phyloP scores from a whole-genome alignment of 35 echinoderm and acorn worm genomes.

The Holothuria glaberrima region DNA sequence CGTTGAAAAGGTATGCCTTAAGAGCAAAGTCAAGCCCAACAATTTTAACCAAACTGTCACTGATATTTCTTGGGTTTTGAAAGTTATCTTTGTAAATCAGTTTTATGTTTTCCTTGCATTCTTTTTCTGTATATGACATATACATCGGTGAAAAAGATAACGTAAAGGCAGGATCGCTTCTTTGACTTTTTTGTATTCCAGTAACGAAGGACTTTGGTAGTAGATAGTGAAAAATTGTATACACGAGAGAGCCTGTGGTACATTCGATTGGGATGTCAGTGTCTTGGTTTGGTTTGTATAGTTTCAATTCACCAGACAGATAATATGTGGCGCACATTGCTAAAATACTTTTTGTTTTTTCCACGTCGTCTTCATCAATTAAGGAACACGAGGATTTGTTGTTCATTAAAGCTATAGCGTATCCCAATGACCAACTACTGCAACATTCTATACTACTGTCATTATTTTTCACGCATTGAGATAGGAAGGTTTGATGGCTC shows the following conservation, averaged over 20 bases:
- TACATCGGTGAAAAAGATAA: not conserved
- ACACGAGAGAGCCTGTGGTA: constrained; percentile 33
- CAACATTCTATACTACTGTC: constrained; percentile 31
- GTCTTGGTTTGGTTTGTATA: not conserved
- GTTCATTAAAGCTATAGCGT: constrained; percentile 73
- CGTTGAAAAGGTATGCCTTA: constrained; percentile 64
- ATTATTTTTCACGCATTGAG: not conserved
- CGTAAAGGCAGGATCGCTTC: not conserved
- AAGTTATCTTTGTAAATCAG: constrained; percentile 66
- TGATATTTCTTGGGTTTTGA: not conserved
- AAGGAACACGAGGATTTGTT: constrained; percentile 74
- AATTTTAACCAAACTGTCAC: constrained; percentile 6
- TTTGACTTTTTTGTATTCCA: not conserved
- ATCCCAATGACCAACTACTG: constrained; percentile 87
- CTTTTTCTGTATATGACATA: not conserved
- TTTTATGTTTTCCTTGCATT: constrained; percentile 36
- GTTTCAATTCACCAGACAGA: not conserved
- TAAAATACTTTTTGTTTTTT: constrained; percentile 41
- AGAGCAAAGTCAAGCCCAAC: constrained; percentile 54
- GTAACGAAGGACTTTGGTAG: constrained; percentile 24
- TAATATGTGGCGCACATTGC: constrained; percentile 60
- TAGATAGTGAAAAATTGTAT: constrained; percentile 75
- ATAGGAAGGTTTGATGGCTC: constrained; percentile 40
- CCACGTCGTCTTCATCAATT: constrained; percentile 61
- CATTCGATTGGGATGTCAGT: constrained; percentile 61